Percentiles rank a stretch among this genome's conserved stretches.
Conservation (phyloP, 2,888 invertebrate species). For the Apodemia duryi region DNA sequence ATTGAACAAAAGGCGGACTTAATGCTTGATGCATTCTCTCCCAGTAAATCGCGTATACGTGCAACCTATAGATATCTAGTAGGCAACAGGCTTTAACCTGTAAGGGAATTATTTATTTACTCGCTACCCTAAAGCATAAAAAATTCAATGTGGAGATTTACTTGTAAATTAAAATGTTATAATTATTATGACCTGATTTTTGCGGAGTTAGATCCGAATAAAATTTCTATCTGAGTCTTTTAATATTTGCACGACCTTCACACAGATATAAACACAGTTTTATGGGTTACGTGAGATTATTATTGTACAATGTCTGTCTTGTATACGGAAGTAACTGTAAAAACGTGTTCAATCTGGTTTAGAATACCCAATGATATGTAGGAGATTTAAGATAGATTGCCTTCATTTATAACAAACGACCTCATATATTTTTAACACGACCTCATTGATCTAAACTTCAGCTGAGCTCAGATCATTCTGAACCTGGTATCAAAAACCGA, state of each 20-base stretch:
- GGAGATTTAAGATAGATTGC: not conserved
- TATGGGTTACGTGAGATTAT: slow-evolving; percentile 3
- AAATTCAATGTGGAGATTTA: too few species aligned
- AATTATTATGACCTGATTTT: slow-evolving; percentile 4
- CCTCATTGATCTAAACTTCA: too few species aligned
- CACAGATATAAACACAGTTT: slow-evolving; percentile 9
- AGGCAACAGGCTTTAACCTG: too few species aligned
- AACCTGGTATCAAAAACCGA: too few species aligned
- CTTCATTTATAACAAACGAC: not conserved
- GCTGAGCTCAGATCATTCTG: too few species aligned
- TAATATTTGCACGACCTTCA: slow-evolving; percentile 5
- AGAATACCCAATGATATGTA: not conserved
- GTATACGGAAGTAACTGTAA: slow-evolving; percentile 11
- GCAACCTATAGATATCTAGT: too few species aligned
- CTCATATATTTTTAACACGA: not conserved
- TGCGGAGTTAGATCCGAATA: not conserved
- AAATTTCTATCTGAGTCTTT: slow-evolving; percentile 2
- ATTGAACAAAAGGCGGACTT: too few species aligned
- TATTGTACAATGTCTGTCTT: slow-evolving; percentile 10
- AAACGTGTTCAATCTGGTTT: slow-evolving; percentile 1
- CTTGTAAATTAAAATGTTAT: not conserved
- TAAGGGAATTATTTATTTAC: too few species aligned
- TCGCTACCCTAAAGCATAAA: too few species aligned
- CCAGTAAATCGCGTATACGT: too few species aligned
- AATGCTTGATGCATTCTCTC: too few species aligned